phyloP scores from a whole-genome alignment of 2,888 invertebrate species.

The Leptarthrus brevirostris region DNA sequence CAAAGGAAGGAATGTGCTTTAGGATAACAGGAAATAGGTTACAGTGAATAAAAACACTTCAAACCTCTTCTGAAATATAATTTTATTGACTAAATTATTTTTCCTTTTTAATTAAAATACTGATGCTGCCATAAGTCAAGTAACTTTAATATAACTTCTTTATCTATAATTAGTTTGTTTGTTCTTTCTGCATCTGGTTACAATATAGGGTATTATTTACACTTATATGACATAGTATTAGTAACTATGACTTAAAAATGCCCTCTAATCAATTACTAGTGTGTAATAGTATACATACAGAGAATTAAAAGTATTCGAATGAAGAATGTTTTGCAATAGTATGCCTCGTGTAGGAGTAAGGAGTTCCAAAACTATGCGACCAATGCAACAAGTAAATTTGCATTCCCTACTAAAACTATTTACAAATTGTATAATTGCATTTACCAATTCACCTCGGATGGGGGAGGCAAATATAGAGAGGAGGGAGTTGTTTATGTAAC shows the following conservation, averaged over 20 bases:
- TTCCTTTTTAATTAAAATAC: conserved; percentile 38
- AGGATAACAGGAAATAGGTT: too few relatives aligned
- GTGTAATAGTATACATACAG: conserved; percentile 31
- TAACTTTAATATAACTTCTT: conserved; percentile 27
- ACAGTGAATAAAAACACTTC: too few relatives aligned
- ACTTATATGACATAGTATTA: conserved; percentile 28
- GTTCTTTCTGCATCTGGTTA: background rate
- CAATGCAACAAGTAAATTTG: background rate
- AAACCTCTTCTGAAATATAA: conserved; percentile 35
- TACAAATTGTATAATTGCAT: conserved; percentile 32
- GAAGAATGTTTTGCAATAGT: background rate
- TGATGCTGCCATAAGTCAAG: conserved; percentile 28
- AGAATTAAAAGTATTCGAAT: conserved; percentile 1
- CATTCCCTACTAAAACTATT: conserved; percentile 9
- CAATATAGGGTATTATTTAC: conserved; percentile 15
- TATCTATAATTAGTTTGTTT: background rate
- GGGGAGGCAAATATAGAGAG: background rate
- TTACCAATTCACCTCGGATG: too few relatives aligned
- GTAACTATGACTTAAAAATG: conserved; percentile 15
- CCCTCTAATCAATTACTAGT: conserved; percentile 10
- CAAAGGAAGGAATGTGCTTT: too few relatives aligned
- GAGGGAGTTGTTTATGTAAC: conserved; percentile 19
- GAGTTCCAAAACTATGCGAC: too few relatives aligned
- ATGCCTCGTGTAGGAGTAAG: too few relatives aligned
- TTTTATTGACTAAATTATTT: conserved; percentile 43